Conservation (phyloP, 2,888 invertebrate genomes). For the Hemaris fuciformis region DNA sequence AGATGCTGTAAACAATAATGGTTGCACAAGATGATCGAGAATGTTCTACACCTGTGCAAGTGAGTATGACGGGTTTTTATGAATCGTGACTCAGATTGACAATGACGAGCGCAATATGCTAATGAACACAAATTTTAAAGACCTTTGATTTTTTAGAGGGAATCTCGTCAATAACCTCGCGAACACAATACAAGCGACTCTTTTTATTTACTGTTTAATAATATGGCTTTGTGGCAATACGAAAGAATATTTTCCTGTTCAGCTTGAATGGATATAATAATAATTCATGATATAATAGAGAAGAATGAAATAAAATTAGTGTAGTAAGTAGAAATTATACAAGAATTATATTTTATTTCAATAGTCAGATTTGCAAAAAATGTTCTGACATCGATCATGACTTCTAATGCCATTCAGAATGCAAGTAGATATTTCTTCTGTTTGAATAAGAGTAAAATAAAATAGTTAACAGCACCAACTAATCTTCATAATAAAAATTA, state of each 20-base stretch:
- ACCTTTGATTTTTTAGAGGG: constrained; percentile 26
- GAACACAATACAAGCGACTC: neutral
- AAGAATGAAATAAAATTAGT: neutral
- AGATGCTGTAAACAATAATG: constrained; percentile 20
- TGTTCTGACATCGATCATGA: too few species aligned
- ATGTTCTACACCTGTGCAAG: constrained; percentile 25
- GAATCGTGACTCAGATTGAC: constrained; percentile 42
- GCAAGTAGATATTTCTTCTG: too few species aligned
- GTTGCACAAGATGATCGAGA: constrained; percentile 27
- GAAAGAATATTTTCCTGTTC: neutral
- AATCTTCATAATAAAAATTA: neutral
- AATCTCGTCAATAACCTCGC: constrained; percentile 2
- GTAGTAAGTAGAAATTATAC: too few species aligned
- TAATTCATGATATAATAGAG: neutral
- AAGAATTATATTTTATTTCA: too few species aligned
- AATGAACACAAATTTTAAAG: constrained; percentile 41
- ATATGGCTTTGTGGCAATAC: neutral
- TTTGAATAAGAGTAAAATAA: too few species aligned
- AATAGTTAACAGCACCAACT: too few species aligned
- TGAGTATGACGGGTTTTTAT: constrained; percentile 26
- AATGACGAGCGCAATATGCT: constrained; percentile 46
- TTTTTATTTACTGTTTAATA: neutral
- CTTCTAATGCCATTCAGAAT: too few species aligned
- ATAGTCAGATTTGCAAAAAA: too few species aligned
- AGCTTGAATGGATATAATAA: neutral